Conservation (phyloP, 2,113 vertebrate genomes). For the Scopus umbretta region DNA sequence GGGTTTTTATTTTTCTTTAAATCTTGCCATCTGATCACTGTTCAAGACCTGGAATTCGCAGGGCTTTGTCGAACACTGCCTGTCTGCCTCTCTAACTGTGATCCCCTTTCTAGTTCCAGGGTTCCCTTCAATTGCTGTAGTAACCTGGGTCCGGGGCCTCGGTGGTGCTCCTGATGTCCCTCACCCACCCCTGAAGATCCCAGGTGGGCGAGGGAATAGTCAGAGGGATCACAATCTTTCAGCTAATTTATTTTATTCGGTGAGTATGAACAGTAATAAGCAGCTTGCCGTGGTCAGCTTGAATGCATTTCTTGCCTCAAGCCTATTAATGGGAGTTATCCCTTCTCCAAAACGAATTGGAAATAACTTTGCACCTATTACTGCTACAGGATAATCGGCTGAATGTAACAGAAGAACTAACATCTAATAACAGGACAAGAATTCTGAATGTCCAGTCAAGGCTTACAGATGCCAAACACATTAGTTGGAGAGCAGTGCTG, state of each 20-base stretch:
- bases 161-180: slow-evolving; percentile 99
- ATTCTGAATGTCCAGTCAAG: slow-evolving; percentile 89
- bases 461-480: slow-evolving; percentile 82
- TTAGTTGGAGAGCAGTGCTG: slow-evolving; percentile 89
- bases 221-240: slow-evolving; percentile 99
- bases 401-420: slow-evolving; percentile 92
- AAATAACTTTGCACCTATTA: background rate
- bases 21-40: background rate
- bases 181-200: slow-evolving; percentile 99
- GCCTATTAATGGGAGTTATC: background rate
- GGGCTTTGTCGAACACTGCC: background rate
- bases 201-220: slow-evolving; percentile 99
- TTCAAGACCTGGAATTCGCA: background rate
- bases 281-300: background rate
- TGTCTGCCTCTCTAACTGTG: background rate
- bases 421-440: slow-evolving; percentile 84
- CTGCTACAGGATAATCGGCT: slow-evolving; percentile 87
- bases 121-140: slow-evolving; percentile 87
- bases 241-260: slow-evolving; percentile 94
- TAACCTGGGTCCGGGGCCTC: slow-evolving; percentile 99
- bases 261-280: slow-evolving; percentile 72
- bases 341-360: background rate
- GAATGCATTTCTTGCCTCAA: background rate
- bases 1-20: background rate
- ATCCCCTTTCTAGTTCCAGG: slow-evolving; percentile 75